Evolutionary conservation across 2,113 vertebrate genomes (phyloP).

Genomic region (Tachuris rubrigastra): DNA sequence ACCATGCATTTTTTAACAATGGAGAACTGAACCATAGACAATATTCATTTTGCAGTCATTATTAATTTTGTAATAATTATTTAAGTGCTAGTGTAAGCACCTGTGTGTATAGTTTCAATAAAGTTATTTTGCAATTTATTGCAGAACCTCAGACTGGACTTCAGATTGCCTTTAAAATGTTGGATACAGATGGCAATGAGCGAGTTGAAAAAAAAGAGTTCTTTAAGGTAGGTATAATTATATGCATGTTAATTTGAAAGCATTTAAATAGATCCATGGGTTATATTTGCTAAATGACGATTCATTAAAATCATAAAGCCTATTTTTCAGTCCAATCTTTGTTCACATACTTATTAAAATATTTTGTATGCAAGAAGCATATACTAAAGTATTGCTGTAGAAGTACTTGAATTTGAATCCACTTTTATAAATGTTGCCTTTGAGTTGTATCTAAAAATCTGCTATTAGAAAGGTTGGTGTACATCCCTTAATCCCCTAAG

Average conservation of each 20-base stretch:
- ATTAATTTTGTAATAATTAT: background rate
- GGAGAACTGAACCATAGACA: background rate
- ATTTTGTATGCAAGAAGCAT: background rate
- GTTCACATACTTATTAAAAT: background rate
- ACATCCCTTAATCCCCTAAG: background rate
- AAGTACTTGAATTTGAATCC: background rate
- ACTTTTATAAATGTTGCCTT: background rate
- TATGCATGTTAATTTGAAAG: background rate
- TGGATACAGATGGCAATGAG: conserved; percentile 93
- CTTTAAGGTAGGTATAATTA: conserved; percentile 82
- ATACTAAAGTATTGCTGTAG: background rate
- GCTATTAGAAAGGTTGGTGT: background rate
- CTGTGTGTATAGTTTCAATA: background rate
- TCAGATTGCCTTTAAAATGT: conserved; percentile 97
- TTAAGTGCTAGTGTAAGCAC: background rate
- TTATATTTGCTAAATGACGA: background rate
- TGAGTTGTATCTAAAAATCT: background rate
- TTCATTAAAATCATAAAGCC: background rate
- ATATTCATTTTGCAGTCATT: background rate
- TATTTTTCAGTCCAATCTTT: background rate
- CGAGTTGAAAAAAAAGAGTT: conserved; percentile 96
- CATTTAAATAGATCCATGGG: background rate
- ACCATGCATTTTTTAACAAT: background rate
- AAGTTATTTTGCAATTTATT: conserved; percentile 51
- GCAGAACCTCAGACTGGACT: conserved; percentile 92